These are phyloP conservation scores for Nasalis larvatus DNA, from an alignment of 2,113 vertebrate genomes.

Conservation along the genomic window DNA sequence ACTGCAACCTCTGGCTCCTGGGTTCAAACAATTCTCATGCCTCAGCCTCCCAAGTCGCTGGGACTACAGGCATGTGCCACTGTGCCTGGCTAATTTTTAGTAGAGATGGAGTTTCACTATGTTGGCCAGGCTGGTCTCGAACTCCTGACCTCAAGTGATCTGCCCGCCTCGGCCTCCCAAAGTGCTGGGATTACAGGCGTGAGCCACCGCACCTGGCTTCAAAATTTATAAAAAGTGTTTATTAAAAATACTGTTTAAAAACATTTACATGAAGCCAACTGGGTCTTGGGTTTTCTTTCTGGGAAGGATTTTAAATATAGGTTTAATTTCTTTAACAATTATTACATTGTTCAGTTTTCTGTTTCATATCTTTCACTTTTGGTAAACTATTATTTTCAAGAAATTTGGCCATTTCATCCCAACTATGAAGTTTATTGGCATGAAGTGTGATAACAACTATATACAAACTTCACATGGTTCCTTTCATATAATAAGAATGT, in stretches of 20 bases:
- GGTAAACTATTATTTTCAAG: background rate
- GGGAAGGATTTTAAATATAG: background rate
- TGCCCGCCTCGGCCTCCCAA: too few species aligned
- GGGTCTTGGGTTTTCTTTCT: background rate
- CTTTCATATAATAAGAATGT: background rate
- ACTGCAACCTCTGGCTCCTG: too few species aligned
- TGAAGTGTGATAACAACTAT: background rate
- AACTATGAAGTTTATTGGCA: background rate
- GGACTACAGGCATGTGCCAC: too few species aligned
- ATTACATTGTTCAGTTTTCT: background rate
- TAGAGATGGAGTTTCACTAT: too few species aligned
- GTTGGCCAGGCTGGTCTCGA: too few species aligned
- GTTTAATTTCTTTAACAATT: background rate
- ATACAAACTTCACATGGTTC: background rate
- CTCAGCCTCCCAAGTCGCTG: too few species aligned
- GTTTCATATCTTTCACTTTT: background rate
- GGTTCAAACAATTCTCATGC: too few species aligned
- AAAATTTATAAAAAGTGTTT: too few species aligned
- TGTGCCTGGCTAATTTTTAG: too few species aligned
- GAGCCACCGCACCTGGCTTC: too few species aligned
- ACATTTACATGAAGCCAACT: background rate
- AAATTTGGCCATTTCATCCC: background rate
- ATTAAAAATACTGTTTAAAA: background rate
- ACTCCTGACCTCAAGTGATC: too few species aligned
- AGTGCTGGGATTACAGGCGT: too few species aligned